phyloP scores from a whole-genome alignment of 2,888 invertebrate genomes.

The Periphyllus acericola region DNA sequence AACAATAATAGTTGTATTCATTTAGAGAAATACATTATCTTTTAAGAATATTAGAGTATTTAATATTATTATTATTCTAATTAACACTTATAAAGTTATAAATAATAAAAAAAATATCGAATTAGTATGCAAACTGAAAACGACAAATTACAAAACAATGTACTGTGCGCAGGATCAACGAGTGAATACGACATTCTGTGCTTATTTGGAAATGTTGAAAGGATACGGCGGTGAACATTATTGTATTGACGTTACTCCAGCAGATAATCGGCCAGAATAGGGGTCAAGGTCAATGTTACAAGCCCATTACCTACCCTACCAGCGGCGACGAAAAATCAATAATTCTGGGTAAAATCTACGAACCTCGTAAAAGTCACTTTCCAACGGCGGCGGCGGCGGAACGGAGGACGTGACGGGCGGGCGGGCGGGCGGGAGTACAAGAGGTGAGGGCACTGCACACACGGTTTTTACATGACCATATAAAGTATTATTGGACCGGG shows the following conservation, averaged over 20 bases:
- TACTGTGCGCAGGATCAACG: no score
- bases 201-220: no score
- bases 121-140: no score
- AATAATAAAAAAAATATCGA: no score
- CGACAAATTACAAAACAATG: no score
- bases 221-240: background rate
- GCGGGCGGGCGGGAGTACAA: background rate
- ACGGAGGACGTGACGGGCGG: no score
- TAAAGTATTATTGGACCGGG: background rate
- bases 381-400: background rate
- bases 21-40: no score
- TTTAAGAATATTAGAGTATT: no score
- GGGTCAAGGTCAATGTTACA: constrained; percentile 60
- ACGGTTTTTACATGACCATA: constrained; percentile 19
- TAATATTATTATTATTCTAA: no score
- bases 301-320: constrained; percentile 12
- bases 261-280: background rate
- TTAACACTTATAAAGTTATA: no score
- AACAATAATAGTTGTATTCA: no score
- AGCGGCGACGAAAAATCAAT: constrained; percentile 25
- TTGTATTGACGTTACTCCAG: background rate
- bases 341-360: background rate
- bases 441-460: background rate
- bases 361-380: background rate
- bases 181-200: no score